Evolutionary conservation across 2,888 invertebrate species (phyloP), one percentile per base, ranked within the genome.

Genomic region (Drosophila kuntzei): DNA sequence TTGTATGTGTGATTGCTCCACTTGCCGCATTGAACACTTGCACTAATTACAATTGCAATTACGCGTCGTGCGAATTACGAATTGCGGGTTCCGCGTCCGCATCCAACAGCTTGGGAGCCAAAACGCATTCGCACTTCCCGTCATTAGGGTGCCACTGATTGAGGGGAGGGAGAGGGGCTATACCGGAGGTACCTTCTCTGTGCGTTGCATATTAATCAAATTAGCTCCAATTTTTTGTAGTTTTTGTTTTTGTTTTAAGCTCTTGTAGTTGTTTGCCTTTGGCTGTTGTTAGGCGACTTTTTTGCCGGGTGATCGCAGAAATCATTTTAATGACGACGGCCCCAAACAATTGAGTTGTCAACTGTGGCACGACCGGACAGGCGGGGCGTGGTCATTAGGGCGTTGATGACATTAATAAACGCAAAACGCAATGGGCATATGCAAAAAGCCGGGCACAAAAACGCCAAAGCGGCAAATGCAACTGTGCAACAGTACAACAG

Each of bases 141-240:
- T 90, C 90, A 90, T 90, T 90, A 90, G 80, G 80, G 80, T 16
- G 47, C 34, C 14, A 34, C 27, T 34, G 32, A 39, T 59, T 44
- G 29, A 43, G 55, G 32, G 32, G 16, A 0, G 2, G 41, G 25
- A 2, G 1, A 3, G 2, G 2, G 0, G 34, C 4, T 1, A 12
- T 1, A 39, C 29, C 25, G 46, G 37, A 8, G 43, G 43, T 14
- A 51, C 6, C 27, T n/a, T 29, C 60, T 66, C 72, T 62, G 67
- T 75, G 77, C 72, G 66, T 76, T 76, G 79, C 90, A 87, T 78
- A 89, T 89, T 89, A 89, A 90, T 89, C 89, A 89, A 89, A 89
- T 90, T 87, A 85, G 86, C 80, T 80, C 78, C 79, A 81, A 78
- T 89, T 84, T 81, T 80, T 79, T 61, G 18, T 4, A 43, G 83